Percentiles rank a stretch among this genome's conserved stretches.
These are phyloP conservation scores for Zaprionus ornatus DNA, from an alignment of 1,140 invertebrate species.

Conservation along the genomic window DNA sequence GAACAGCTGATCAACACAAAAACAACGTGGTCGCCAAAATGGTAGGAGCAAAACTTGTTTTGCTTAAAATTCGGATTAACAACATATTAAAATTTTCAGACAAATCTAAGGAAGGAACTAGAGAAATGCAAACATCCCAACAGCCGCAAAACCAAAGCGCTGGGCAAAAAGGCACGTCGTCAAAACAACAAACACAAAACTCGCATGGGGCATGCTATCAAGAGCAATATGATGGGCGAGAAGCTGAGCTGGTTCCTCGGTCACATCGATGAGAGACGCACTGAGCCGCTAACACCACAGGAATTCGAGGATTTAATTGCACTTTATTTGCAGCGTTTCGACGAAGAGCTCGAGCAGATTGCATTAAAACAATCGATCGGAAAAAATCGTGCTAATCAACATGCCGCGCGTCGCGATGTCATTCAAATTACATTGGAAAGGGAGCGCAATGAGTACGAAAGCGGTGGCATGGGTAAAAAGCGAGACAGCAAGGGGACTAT, in stretches of 20 bases:
- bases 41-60: slow-evolving; percentile 13
- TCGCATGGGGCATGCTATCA: slow-evolving; percentile 87
- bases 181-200: slow-evolving; percentile 87
- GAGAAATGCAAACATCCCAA: slow-evolving; percentile 90
- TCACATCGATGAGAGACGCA: slow-evolving; percentile 85
- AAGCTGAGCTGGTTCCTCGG: slow-evolving; percentile 90
- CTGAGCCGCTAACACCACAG: slow-evolving; percentile 85
- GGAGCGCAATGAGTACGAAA: slow-evolving; percentile 89
- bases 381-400: slow-evolving; percentile 87
- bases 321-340: slow-evolving; percentile 86
- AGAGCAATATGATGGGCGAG: slow-evolving; percentile 89
- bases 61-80: neutral
- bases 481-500: neutral
- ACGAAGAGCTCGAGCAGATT: slow-evolving; percentile 91
- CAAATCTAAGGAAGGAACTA: slow-evolving; percentile 84
- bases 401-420: slow-evolving; percentile 90
- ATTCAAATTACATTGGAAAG: slow-evolving; percentile 89
- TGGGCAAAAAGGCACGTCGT: slow-evolving; percentile 88
- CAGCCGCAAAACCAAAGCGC: slow-evolving; percentile 89
- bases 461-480: slow-evolving; percentile 88
- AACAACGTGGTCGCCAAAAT: slow-evolving; percentile 39
- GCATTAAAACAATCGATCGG: slow-evolving; percentile 89
- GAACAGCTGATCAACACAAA: slow-evolving; percentile 32
- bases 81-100: slow-evolving; percentile 31
- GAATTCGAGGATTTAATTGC: slow-evolving; percentile 86